phyloP scores from a whole-genome alignment of 2,888 invertebrate genomes.

The Augiades crinisus region DNA sequence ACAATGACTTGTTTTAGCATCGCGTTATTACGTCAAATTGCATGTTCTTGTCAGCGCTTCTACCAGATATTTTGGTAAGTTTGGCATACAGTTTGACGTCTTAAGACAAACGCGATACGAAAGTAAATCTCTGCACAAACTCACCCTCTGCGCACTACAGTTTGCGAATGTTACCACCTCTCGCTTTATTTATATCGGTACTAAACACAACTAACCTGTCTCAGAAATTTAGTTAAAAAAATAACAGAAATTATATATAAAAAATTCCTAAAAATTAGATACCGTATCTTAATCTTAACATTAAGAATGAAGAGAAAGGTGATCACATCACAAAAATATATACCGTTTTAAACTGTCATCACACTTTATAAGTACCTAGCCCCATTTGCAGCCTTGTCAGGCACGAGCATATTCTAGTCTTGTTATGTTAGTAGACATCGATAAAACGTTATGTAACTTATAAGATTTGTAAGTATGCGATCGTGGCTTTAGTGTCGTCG shows the following conservation, averaged over 20 bases:
- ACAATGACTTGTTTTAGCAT: no score
- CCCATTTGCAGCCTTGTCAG: conserved; percentile 66
- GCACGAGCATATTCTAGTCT: conserved; percentile 62
- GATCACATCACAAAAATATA: conserved; percentile 47
- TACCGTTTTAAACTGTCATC: conserved; percentile 56
- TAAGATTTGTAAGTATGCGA: conserved; percentile 48
- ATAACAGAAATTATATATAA: no score
- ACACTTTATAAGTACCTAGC: conserved; percentile 67
- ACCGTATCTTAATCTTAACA: neutral
- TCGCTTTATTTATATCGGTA: conserved; percentile 30
- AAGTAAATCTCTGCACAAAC: no score
- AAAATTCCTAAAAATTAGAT: neutral
- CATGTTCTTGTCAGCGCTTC: no score
- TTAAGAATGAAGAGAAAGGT: conserved; percentile 43
- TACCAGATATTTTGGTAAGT: no score
- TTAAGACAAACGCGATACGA: no score
- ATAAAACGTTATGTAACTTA: conserved; percentile 54
- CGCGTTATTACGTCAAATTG: no score
- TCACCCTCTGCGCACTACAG: no score
- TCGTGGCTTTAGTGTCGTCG: conserved; percentile 55
- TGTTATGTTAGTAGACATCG: conserved; percentile 80
- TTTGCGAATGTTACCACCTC: conserved; percentile 46
- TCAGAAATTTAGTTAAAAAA: neutral
- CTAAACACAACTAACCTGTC: no score
- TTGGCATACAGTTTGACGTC: no score